Base-by-base conservation (phyloP, 2,888 invertebrate genomes). In the Ornithoptera priamus region DNA sequence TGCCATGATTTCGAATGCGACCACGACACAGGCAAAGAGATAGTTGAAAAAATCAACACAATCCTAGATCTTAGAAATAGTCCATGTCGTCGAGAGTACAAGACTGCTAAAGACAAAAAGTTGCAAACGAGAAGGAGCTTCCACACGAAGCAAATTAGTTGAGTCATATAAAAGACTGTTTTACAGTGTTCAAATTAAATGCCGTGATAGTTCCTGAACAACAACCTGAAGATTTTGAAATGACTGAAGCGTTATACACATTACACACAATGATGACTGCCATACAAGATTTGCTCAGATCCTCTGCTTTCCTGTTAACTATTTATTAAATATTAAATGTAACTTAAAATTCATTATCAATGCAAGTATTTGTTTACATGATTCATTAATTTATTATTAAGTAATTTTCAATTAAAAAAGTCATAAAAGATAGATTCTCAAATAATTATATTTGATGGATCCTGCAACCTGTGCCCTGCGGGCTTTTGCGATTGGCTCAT, bases 1-100 rank as follows among this genome's bases (percentile, higher is more conserved):
- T 95, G 96, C 81, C 97, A 97, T 78, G 97, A 97, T 81, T 98
- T 98, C 82, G 98, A 98, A 88, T 94, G 96, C 4, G 97, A 97
- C 74, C 93, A 94, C 62, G 93, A 93, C 5, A 94, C 94, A 1
- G 97, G 97, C 0, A 94, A 95, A 75, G 97, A 97, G 85, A 97
- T 98, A 63, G 96, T 97, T 0, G 95, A 96, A 74, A 98, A 98
- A 91, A 94, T 98, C 17, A 97, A 96, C 86, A 95, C 97, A 71
- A 98, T 98, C 73, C 87, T 98, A 72, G 97, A 97, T 80, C 92
- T 98, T 77, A 93, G 96, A 74, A 95, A 96, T 66, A 97, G 97
- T 83, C 94, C 95, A 6, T 95, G 96, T 72, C 93, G 97, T 62
- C 95, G 96, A 75, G 97, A 97, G 82, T 98, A 97, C 87, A 93